Evolutionary conservation across 2,888 invertebrate genomes (phyloP), one percentile per base, ranked within the genome.

Genomic region (Ernsta delagoae): DNA sequence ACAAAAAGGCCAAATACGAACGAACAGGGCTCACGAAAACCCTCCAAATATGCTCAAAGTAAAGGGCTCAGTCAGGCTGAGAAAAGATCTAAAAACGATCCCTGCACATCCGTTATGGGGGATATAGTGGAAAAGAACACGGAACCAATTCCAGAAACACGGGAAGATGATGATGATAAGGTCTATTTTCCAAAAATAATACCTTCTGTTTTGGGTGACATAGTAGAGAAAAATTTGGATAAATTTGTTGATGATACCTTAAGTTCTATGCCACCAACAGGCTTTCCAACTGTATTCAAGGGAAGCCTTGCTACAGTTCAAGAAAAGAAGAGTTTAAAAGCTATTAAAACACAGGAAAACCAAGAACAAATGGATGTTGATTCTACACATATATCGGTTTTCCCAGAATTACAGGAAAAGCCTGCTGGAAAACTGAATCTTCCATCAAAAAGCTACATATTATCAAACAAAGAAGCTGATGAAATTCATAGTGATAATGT

Each of bases 401-500:
- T 34, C 12, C 41, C 16, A 31, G 3, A 31, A 41, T 16, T 41
- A 56, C 41, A 56, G 71, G 53, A 12, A 57, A 4, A 16, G 53
- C 48, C 48, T 11, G 65, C 74, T 67, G 24, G 41, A 31, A 4
- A 16, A 50, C 39, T 71, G 48, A 87, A 85, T 72, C 70, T 91
- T 5, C 84, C 84, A 56, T 60, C 75, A n/a, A 84, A 89, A 77
- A 95, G 94, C 78, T 94, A 83, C 70, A 88, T 95, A 9, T 72
- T 95, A 48, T 88, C 94, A 39, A 88, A 90, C 1, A 75, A 87
- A 59, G 94, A 95, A 65, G 94, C 94, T 0, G 79, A 81, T 54
- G 89, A 94, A 76, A 96, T 98, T 70, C 97, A 98, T 78, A 85
- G 90, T 73, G 96, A 97, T 86, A 98, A 98, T 87, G 59, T 96